Percentiles rank a stretch among this genome's conserved stretches.
phyloP scores from a whole-genome alignment of 35 echinoderm and acorn worm species.

The Nesometra sesokonis region DNA sequence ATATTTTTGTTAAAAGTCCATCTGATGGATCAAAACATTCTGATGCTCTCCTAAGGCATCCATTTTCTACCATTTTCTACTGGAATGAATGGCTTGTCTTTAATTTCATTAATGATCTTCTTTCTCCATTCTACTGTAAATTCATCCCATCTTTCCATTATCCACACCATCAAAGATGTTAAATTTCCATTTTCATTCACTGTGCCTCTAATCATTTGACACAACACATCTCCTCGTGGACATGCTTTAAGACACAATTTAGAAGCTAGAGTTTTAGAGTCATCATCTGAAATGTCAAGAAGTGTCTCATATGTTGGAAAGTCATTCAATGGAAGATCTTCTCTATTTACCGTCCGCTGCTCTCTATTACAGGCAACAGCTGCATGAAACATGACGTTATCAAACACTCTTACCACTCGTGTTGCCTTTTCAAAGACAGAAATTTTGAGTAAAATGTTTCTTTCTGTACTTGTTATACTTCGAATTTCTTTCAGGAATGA shows the following conservation, averaged over 20 bases:
- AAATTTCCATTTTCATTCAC: background rate
- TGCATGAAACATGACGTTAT: background rate
- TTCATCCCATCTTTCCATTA: background rate
- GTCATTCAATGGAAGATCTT: background rate
- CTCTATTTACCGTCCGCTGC: background rate
- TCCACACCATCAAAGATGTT: background rate
- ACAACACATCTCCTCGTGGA: background rate
- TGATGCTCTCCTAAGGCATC: background rate
- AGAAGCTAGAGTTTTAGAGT: background rate
- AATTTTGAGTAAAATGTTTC: background rate
- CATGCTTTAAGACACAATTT: background rate
- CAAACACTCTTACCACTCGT: background rate
- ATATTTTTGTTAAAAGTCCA: background rate
- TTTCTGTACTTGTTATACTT: background rate
- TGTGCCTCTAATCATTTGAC: background rate
- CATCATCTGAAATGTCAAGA: background rate
- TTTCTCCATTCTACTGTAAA: background rate
- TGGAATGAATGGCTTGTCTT: background rate
- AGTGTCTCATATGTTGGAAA: background rate
- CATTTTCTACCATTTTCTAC: background rate
- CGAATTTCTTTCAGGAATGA: background rate
- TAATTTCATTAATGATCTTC: background rate
- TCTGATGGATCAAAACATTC: slow-evolving; percentile 20
- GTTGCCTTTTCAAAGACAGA: background rate
- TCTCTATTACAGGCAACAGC: background rate